A percentile compares a stretch with the other conserved stretches of the same genome.
Evolutionary conservation across 2,113 vertebrate species (phyloP).

Genomic region (Cephalopholis sonnerati): DNA sequence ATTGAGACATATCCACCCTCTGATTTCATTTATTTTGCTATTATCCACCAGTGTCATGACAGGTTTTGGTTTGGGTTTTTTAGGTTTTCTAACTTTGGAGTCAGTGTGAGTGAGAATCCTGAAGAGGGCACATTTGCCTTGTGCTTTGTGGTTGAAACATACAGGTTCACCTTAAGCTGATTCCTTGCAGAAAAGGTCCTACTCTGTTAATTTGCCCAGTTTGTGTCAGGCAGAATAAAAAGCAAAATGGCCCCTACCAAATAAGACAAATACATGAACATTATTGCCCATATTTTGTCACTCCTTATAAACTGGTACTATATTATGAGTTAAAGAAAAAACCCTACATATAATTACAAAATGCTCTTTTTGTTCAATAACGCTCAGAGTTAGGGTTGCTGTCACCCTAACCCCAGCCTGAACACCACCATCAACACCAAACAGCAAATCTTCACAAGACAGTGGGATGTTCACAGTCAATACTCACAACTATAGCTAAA

Average conservation of each 20-base stretch:
- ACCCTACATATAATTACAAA: no score
- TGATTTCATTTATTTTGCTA: no score
- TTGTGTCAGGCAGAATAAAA: background rate
- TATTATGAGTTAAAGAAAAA: background rate
- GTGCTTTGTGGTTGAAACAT: background rate
- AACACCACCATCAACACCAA: background rate
- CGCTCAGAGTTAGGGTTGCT: no score
- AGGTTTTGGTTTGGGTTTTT: background rate
- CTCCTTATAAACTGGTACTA: background rate
- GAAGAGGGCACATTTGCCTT: no score
- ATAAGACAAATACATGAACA: background rate
- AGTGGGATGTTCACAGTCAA: no score
- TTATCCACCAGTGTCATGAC: no score
- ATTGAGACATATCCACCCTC: background rate
- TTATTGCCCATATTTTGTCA: background rate
- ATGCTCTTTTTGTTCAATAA: no score
- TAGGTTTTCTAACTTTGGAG: background rate
- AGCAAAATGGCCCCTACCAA: background rate
- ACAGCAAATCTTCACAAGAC: background rate
- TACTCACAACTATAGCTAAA: background rate
- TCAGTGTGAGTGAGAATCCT: background rate
- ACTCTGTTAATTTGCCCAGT: background rate
- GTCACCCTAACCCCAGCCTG: background rate
- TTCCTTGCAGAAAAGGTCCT: background rate
- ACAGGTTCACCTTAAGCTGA: background rate